phyloP scores from a whole-genome alignment of 2,113 vertebrate species.

The Donacobius atricapilla region DNA sequence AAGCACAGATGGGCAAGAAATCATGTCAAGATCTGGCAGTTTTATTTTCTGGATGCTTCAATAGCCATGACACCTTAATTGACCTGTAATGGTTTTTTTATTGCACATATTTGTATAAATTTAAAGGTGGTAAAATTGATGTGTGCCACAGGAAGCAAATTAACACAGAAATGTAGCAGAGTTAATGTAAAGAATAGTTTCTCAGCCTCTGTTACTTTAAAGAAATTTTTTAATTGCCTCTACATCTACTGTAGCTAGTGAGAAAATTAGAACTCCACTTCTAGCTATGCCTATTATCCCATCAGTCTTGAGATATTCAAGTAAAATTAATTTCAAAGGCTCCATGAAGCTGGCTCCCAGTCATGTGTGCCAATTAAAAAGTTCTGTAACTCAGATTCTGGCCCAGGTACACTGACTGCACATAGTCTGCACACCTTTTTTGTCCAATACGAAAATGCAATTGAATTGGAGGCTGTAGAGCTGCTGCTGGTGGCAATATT shows the following conservation, averaged over 20 bases:
- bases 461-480: background rate
- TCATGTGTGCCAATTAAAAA: background rate
- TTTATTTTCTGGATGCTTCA: slow-evolving; percentile 18
- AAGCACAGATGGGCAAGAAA: background rate
- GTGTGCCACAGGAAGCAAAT: slow-evolving; percentile 12
- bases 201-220: background rate
- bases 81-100: slow-evolving; percentile 27
- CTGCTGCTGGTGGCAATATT: background rate
- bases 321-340: background rate
- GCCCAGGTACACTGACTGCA: background rate
- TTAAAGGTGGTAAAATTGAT: slow-evolving; percentile 6
- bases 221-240: background rate
- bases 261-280: slow-evolving; percentile 16
- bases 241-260: background rate
- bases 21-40: background rate
- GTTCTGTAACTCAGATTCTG: background rate
- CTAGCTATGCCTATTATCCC: background rate
- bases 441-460: background rate
- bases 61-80: slow-evolving; percentile 12
- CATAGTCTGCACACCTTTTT: background rate
- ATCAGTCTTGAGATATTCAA: background rate
- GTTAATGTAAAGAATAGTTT: slow-evolving; percentile 21
- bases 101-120: slow-evolving; percentile 27
- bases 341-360: background rate
- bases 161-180: background rate